Evolutionary conservation across 2,888 invertebrate species (phyloP).

Genomic region (Notodromas monacha): DNA sequence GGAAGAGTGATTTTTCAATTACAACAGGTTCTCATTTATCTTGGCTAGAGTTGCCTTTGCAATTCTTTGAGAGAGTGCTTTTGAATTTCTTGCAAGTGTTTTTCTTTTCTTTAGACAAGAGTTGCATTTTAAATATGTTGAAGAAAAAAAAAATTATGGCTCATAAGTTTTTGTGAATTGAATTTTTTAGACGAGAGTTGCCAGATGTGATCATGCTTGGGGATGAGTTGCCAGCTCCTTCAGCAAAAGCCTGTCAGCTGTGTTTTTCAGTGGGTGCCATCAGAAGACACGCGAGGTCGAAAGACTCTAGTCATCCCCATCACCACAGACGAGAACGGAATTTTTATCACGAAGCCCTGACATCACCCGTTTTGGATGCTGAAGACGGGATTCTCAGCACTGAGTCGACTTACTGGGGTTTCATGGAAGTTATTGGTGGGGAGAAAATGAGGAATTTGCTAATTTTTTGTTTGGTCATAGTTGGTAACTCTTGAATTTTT

Average conservation of each 20-base stretch:
- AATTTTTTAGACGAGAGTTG: slow-evolving; percentile 5
- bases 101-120: too few relatives aligned
- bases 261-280: too few relatives aligned
- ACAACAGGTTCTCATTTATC: neutral
- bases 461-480: slow-evolving; percentile 8
- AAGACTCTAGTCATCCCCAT: too few relatives aligned
- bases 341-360: too few relatives aligned
- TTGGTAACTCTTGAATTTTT: slow-evolving; percentile 6
- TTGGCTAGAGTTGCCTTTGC: slow-evolving; percentile 5
- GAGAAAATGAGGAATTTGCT: slow-evolving; percentile 12
- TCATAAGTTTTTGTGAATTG: slow-evolving; percentile 5
- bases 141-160: slow-evolving; percentile 5
- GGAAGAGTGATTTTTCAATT: neutral
- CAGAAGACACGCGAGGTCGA: slow-evolving; percentile 6
- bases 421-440: slow-evolving; percentile 45
- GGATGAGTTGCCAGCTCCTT: slow-evolving; percentile 10
- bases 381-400: slow-evolving; percentile 40
- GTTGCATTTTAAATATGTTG: too few relatives aligned
- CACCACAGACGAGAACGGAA: too few relatives aligned
- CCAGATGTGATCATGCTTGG: slow-evolving; percentile 10
- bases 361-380: slow-evolving; percentile 6
- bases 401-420: slow-evolving; percentile 47
- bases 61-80: slow-evolving; percentile 5
- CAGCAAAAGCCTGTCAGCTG: too few relatives aligned
- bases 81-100: too few relatives aligned